These are phyloP conservation scores for Drosophila percnosoma DNA, from an alignment of 2,888 invertebrate species.

Conservation along the genomic window DNA sequence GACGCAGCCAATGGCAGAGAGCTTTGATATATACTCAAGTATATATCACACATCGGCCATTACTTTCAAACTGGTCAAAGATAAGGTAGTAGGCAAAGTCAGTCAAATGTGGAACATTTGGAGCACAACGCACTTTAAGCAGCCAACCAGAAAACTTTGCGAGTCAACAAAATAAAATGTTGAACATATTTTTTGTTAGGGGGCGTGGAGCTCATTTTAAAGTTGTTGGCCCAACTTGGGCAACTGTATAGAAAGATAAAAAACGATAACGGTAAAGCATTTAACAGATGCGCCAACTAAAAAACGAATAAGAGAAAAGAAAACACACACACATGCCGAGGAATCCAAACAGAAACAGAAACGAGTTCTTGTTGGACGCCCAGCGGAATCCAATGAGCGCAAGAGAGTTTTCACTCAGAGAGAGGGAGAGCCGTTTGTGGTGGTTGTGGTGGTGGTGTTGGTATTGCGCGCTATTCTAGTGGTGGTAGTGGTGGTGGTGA, in stretches of 20 bases:
- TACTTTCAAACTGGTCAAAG: slow-evolving; percentile 22
- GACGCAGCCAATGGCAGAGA: slow-evolving; percentile 37
- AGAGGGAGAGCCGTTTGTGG: slow-evolving; percentile 24
- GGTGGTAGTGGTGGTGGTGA: slow-evolving; percentile 38
- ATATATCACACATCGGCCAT: slow-evolving; percentile 45
- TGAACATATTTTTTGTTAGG: slow-evolving; percentile 25
- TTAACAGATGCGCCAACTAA: slow-evolving; percentile 72
- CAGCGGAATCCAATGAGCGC: slow-evolving; percentile 45
- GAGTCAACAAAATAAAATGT: slow-evolving; percentile 9
- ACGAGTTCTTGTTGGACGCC: slow-evolving; percentile 67
- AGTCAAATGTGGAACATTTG: slow-evolving; percentile 28
- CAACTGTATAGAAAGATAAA: slow-evolving; percentile 11
- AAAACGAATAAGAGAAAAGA: slow-evolving; percentile 39
- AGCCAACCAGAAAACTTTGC: slow-evolving; percentile 76
- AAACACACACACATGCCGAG: neutral
- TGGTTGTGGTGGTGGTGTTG: slow-evolving; percentile 36
- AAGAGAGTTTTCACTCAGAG: slow-evolving; percentile 53
- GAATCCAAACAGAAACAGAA: slow-evolving; percentile 20
- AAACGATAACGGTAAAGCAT: slow-evolving; percentile 67
- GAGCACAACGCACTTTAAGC: slow-evolving; percentile 68
- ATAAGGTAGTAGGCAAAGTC: slow-evolving; percentile 26
- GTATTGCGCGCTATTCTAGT: slow-evolving; percentile 17
- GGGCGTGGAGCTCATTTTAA: slow-evolving; percentile 67
- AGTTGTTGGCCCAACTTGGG: slow-evolving; percentile 49
- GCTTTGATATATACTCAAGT: slow-evolving; percentile 12